Evolutionary conservation across 2,797 vertebrate genomes (phyloP).

Genomic region (Amazona finschi): DNA sequence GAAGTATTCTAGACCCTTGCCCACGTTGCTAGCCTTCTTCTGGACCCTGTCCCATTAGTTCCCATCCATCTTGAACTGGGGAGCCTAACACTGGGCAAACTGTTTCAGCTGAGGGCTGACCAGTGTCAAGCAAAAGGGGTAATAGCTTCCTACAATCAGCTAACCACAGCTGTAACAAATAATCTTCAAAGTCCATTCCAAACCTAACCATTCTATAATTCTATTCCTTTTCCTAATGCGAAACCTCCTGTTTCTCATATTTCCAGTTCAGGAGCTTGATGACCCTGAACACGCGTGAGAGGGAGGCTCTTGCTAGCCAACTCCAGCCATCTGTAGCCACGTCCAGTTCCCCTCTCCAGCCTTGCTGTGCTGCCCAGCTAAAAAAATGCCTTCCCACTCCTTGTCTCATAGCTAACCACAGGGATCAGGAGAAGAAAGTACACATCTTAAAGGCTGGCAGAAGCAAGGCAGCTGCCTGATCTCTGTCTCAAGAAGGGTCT

Average conservation of each 20-base stretch:
- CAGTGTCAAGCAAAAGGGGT: not conserved
- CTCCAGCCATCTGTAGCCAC: not conserved
- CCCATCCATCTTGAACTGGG: not conserved
- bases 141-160: not conserved
- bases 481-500: constrained; percentile 13
- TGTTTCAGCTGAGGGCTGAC: not conserved
- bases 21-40: not conserved
- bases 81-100: not conserved
- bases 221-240: not conserved
- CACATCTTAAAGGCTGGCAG: not conserved
- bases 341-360: not conserved
- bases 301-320: not conserved
- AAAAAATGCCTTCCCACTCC: not conserved
- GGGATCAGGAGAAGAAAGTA: not conserved
- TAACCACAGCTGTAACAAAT: not conserved
- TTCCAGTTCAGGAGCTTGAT: not conserved
- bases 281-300: not conserved
- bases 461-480: constrained; percentile 9
- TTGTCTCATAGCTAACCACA: not conserved
- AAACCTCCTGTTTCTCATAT: not conserved
- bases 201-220: not conserved
- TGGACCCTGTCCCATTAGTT: not conserved
- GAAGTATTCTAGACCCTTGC: not conserved
- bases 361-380: not conserved
- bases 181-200: not conserved